A percentile compares a stretch with the other conserved stretches of the same genome.
Conservation (phyloP, 2,888 invertebrate genomes). For the Agrilus cyanescens region DNA sequence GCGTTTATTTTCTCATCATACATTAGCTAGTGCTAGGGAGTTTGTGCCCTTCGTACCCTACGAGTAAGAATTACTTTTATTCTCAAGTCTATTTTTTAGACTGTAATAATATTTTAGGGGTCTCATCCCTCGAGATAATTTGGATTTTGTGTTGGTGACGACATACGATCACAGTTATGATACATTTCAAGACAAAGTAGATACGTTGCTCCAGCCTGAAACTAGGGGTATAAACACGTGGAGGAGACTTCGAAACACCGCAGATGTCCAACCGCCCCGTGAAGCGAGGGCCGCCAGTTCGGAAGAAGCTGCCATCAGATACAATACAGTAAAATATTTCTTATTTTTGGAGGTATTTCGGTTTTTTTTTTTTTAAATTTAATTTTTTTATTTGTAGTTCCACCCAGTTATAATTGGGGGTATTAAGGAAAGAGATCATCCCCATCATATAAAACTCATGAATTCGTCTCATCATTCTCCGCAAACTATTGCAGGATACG, state of each 20-base stretch:
- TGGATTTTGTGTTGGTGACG: constrained; percentile 55
- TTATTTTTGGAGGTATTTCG: not conserved
- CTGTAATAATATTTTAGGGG: constrained; percentile 19
- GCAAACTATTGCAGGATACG: constrained; percentile 70
- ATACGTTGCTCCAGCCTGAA: constrained; percentile 55
- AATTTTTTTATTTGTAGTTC: constrained; percentile 30
- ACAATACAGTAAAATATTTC: not conserved
- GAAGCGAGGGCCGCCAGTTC: constrained; percentile 19
- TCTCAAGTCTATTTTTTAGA: not conserved
- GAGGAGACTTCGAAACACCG: constrained; percentile 54
- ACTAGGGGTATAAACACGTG: constrained; percentile 52
- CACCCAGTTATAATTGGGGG: constrained; percentile 51
- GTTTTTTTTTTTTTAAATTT: not conserved
- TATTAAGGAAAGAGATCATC: constrained; percentile 50
- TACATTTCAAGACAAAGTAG: constrained; percentile 49
- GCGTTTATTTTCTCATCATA: constrained; percentile 41
- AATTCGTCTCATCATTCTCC: constrained; percentile 72
- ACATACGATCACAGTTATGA: constrained; percentile 58
- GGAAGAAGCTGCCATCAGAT: not conserved
- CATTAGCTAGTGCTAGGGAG: constrained; percentile 40
- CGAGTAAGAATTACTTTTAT: constrained; percentile 15
- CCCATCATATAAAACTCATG: constrained; percentile 64
- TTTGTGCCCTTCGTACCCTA: constrained; percentile 34
- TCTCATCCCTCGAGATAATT: constrained; percentile 49
- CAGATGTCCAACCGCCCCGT: constrained; percentile 34